These are phyloP conservation scores for Xylota sylvarum DNA, from an alignment of 2,888 invertebrate genomes.

Conservation along the genomic window DNA sequence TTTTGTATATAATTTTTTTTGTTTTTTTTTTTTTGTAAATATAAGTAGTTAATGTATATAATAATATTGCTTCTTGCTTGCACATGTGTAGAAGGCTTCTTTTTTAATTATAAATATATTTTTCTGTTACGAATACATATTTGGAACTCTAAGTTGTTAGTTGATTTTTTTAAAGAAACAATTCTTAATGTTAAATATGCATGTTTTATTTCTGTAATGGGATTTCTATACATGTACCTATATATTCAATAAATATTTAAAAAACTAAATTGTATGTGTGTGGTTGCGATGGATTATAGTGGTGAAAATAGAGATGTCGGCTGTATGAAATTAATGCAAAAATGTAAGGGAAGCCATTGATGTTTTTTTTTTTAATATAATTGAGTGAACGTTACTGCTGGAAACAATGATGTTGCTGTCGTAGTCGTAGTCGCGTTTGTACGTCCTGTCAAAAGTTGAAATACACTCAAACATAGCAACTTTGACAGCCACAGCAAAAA, in stretches of 20 bases:
- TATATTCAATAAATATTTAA: conserved; percentile 20
- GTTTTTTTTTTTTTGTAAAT: conserved; percentile 9
- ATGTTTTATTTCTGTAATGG: conserved; percentile 66
- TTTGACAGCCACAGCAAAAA: too few species aligned
- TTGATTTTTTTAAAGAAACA: conserved; percentile 15
- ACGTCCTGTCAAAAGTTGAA: too few species aligned
- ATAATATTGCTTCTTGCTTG: conserved; percentile 66
- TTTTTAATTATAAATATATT: conserved; percentile 45
- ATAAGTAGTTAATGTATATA: conserved; percentile 42
- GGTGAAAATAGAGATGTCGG: not conserved
- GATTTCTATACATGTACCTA: conserved; percentile 37
- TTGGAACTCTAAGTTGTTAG: conserved; percentile 32
- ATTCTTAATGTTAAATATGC: conserved; percentile 61
- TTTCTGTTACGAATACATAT: conserved; percentile 12
- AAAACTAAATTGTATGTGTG: conserved; percentile 14
- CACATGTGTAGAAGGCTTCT: conserved; percentile 74
- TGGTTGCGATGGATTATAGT: conserved; percentile 12
- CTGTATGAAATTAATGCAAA: not conserved
- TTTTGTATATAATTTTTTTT: conserved; percentile 25
- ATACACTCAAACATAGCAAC: too few species aligned
- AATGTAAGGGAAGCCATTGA: too few species aligned
- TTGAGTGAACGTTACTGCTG: too few species aligned
- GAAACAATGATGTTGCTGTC: too few species aligned
- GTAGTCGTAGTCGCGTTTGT: too few species aligned
- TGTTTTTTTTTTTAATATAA: too few species aligned